These are phyloP conservation scores for Ennomos fuscantarius DNA, from an alignment of 2,888 invertebrate genomes.

Conservation along the genomic window DNA sequence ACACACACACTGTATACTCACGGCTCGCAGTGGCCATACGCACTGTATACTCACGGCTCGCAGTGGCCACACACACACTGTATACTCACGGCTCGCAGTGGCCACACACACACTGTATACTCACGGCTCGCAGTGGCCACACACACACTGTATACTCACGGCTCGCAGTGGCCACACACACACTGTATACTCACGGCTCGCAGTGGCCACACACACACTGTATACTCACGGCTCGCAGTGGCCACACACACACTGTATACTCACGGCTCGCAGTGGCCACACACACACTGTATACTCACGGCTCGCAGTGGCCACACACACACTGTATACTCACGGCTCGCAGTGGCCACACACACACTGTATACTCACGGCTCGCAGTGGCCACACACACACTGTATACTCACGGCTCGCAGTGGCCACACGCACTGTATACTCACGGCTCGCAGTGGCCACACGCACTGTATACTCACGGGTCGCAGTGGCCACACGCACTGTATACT, in stretches of 20 bases:
- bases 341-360: slow-evolving; percentile 53
- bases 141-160: slow-evolving; percentile 45
- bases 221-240: slow-evolving; percentile 42
- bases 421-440: slow-evolving; percentile 44
- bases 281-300: slow-evolving; percentile 45
- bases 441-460: slow-evolving; percentile 52
- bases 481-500: slow-evolving; percentile 49
- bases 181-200: slow-evolving; percentile 37
- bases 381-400: slow-evolving; percentile 48
- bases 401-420: slow-evolving; percentile 50
- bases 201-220: slow-evolving; percentile 53
- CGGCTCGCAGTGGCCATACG: slow-evolving; percentile 53
- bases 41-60: slow-evolving; percentile 37
- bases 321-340: slow-evolving; percentile 37
- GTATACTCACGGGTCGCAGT: slow-evolving; percentile 40
- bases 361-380: slow-evolving; percentile 42
- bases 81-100: slow-evolving; percentile 42
- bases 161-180: slow-evolving; percentile 51
- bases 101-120: slow-evolving; percentile 48
- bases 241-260: slow-evolving; percentile 48
- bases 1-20: slow-evolving; percentile 48
- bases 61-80: slow-evolving; percentile 53
- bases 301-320: slow-evolving; percentile 51
- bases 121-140: slow-evolving; percentile 50
- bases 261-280: slow-evolving; percentile 50